Percentiles rank a stretch among this genome's conserved stretches.
These are phyloP conservation scores for Hippoglossus hippoglossus DNA, from an alignment of 2,797 vertebrate genomes.

Conservation along the genomic window DNA sequence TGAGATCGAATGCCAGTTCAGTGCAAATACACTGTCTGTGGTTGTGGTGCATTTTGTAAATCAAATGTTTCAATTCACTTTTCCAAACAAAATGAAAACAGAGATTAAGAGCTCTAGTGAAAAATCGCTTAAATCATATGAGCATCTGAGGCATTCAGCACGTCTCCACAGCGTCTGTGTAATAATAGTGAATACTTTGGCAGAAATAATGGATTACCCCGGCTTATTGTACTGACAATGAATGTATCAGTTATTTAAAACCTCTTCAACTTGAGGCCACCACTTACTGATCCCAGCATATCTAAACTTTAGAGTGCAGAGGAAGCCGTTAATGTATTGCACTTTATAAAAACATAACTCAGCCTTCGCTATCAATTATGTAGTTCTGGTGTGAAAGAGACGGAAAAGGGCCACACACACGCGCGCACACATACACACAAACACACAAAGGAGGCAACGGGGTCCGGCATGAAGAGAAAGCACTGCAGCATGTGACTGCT, in stretches of 20 bases:
- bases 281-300: slow-evolving; percentile 54
- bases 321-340: slow-evolving; percentile 70
- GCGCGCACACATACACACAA: slow-evolving; percentile 57
- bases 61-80: slow-evolving; percentile 4
- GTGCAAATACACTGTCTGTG: not conserved
- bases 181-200: slow-evolving; percentile 34
- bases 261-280: slow-evolving; percentile 48
- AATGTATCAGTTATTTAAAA: slow-evolving; percentile 64
- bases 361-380: slow-evolving; percentile 78
- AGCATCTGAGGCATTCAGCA: slow-evolving; percentile 17
- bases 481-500: slow-evolving; percentile 70
- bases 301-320: slow-evolving; percentile 54
- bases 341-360: slow-evolving; percentile 74
- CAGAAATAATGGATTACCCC: slow-evolving; percentile 58
- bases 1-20: not conserved
- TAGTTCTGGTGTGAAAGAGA: slow-evolving; percentile 66
- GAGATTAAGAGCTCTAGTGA: not conserved
- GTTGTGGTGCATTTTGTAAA: not conserved
- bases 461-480: slow-evolving; percentile 51
- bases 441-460: slow-evolving; percentile 60
- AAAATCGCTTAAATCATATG: slow-evolving; percentile 1
- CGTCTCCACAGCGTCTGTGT: slow-evolving; percentile 26
- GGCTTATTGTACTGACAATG: slow-evolving; percentile 40
- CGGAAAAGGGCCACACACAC: slow-evolving; percentile 57
- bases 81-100: slow-evolving; percentile 8